Evolutionary conservation across 1,140 invertebrate genomes (phyloP), one percentile per base, ranked within the genome.

Genomic region (Aphaenogaster ashmeadi): DNA sequence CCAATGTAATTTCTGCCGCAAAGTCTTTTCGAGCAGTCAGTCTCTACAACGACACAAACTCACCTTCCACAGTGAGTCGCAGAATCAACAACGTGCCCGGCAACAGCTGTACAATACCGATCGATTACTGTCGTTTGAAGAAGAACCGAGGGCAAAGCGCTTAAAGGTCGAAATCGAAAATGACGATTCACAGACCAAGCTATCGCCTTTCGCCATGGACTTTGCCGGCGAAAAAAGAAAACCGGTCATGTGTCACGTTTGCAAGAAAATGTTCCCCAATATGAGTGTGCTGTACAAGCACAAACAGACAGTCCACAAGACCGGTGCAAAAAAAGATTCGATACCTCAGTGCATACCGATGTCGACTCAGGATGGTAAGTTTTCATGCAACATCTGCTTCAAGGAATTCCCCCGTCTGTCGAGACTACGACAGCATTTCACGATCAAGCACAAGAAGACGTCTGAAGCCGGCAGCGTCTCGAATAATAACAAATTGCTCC

Each of bases 361-460:
- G 64, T 93, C 94, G 0, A 95, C 95, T 52, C 94, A 94, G 1
- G 94, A 96, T 3, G 96, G 96, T 64, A 92, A 95, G 3, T 96
- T 96, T 64, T 94, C 94, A 50, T 97, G 96, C 87, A 96, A 96
- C 75, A 93, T 96, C 38, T 97, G 96, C 87, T 95, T 95, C 78
- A 96, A 96, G 41, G 94, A 96, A 77, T 97, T 97, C 89, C 94
- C 95, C 0, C 93, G 95, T 7, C 90, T 96, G 1, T 90, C 96
- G 0, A 96, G 96, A 88, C 91, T 97, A 3, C 96, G 96, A 3
- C 96, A 96, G 18, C 96, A 97, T 91, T 96, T 96, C 33, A 94
- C 96, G 0, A 94, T 96, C 3, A 94, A 96, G 66, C 96, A 96
- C 91, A 95, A 89, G 27, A 75, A 75, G 15, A 36, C 5, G 0